Evolutionary conservation across 2,797 vertebrate species (phyloP).

Genomic region (Podarcis lilfordi): DNA sequence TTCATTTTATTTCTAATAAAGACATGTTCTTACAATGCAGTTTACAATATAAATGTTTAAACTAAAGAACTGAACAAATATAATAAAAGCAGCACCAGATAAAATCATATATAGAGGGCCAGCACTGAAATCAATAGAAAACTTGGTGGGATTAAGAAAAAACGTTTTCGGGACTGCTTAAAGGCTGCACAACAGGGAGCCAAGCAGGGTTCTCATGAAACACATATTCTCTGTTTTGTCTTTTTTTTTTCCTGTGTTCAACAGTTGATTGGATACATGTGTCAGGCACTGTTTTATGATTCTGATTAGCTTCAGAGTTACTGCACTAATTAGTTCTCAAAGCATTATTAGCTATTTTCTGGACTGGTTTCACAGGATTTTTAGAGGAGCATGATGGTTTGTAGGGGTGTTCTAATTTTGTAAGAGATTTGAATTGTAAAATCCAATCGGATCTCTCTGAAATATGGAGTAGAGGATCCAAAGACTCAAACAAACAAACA

Average conservation of each 20-base stretch:
- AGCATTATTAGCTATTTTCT: not conserved
- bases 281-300: not conserved
- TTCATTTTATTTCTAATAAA: not conserved
- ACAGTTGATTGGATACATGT: not conserved
- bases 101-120: not conserved
- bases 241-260: not conserved
- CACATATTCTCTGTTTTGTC: not conserved
- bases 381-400: not conserved
- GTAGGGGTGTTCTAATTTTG: not conserved
- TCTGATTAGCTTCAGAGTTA: not conserved
- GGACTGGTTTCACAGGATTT: not conserved
- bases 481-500: not conserved
- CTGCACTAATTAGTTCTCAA: not conserved
- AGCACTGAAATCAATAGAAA: not conserved
- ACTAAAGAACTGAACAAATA: not conserved
- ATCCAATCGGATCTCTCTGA: not conserved
- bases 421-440: not conserved
- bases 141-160: not conserved
- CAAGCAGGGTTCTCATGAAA: not conserved
- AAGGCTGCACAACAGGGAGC: not conserved
- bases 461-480: not conserved
- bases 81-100: not conserved
- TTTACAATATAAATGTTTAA: not conserved
- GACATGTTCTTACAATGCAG: not conserved
- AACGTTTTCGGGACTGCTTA: not conserved